Base-by-base conservation (phyloP, 37 sponge, comb jelly and placozoan species). In the Eunapius fragilis region DNA sequence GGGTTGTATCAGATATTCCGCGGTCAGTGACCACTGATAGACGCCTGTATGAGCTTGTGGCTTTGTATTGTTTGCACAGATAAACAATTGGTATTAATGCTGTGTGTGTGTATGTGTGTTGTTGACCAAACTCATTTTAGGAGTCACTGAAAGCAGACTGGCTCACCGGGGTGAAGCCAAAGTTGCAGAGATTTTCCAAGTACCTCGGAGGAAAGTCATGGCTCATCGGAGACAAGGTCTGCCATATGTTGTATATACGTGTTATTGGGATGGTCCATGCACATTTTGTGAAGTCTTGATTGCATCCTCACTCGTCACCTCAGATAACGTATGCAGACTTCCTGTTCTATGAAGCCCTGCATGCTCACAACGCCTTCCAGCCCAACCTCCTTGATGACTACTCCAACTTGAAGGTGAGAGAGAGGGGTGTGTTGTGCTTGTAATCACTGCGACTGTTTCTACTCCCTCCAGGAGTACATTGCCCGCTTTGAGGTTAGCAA, bases 281-380 rank as follows among this genome's bases (percentile, higher is more conserved):
- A n/a, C n/a, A n/a, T n/a, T n/a, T n/a, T n/a, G n/a, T n/a, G n/a
- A n/a, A n/a, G n/a, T n/a, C n/a, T n/a, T 41, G 41, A 6, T 41
- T 3, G 41, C 41, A 9, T 41, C 41, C 41, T 41, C 41, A 19
- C 58, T 17, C 58, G 1, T 58, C 58, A 19, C 7, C 32, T 0
- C 74, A 94, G 91, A 87, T 91, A 12, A 93, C 92, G 6, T 90
- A 77, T 88, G 89, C 84, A 2, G 94, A 96, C 72, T 96, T 96
- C 74, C 76, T 81, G 70, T 72, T 91, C 19, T 96, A 93, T 73
- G 96, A 97, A 78, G 17, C 91, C 14, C 73, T 96, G 68, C 87
- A 89, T 35, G 89, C 88, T 28, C 94, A 90, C 69, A 36, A 68
- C 49, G 0, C 76, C 37, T 88, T 96, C 75, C 84, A 90, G 67